Evolutionary conservation across 2,797 vertebrate species (phyloP).

Genomic region (Ataeniobius toweri): DNA sequence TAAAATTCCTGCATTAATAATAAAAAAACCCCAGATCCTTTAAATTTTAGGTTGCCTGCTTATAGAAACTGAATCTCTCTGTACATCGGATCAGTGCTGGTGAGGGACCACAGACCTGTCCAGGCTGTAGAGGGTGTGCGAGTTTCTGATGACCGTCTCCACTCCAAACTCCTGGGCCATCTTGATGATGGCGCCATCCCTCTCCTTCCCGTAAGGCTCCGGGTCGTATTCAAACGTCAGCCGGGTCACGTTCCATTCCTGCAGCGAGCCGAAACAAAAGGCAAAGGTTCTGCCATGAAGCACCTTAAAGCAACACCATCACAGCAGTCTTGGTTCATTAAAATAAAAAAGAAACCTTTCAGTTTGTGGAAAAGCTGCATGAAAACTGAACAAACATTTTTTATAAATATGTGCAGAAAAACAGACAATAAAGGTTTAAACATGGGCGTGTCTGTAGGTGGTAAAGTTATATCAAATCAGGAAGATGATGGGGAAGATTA

Average conservation of each 20-base stretch:
- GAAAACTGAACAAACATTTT: not conserved
- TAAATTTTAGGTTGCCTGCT: not conserved
- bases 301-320: not conserved
- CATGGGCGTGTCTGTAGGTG: no score
- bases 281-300: not conserved
- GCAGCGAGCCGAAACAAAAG: conserved; percentile 14
- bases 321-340: not conserved
- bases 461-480: no score
- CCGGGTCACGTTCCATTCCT: conserved; percentile 95
- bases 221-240: conserved; percentile 96
- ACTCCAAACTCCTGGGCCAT: conserved; percentile 94
- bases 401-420: no score
- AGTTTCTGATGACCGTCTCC: conserved; percentile 90
- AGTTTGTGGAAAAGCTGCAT: no score
- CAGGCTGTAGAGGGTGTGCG: conserved; percentile 93
- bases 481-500: no score
- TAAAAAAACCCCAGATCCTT: not conserved
- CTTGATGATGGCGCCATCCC: conserved; percentile 93
- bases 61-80: not conserved
- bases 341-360: not conserved
- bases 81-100: no score
- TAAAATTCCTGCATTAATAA: no score
- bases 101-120: conserved; percentile 82
- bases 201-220: conserved; percentile 94
- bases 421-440: no score